Evolutionary conservation across 2,888 invertebrate species (phyloP).

Genomic region (Rotaria sp.): DNA sequence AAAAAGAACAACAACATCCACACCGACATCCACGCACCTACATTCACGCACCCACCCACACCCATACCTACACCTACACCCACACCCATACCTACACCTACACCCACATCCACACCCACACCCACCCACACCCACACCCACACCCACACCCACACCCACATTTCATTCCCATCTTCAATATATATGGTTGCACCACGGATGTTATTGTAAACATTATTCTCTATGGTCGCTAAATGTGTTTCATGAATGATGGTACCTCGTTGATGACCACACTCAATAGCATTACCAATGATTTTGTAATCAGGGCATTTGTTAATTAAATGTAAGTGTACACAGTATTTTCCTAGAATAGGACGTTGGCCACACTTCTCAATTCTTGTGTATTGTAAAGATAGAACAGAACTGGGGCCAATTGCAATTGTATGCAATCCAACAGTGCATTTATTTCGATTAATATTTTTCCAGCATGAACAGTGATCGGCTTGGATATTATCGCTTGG

Average conservation of each 20-base stretch:
- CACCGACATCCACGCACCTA: too few species aligned
- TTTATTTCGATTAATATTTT: background rate
- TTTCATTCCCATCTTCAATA: conserved; percentile 28
- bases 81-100: too few species aligned
- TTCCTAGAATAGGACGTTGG: conserved; percentile 25
- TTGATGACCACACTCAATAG: conserved; percentile 24
- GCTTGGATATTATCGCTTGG: background rate
- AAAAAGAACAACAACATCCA: too few species aligned
- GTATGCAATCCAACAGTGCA: conserved; percentile 21
- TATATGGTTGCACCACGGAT: conserved; percentile 22
- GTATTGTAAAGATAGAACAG: conserved; percentile 20
- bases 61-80: too few species aligned
- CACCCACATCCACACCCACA: too few species aligned
- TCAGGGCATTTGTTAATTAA: background rate
- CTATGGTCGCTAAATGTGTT: conserved; percentile 13
- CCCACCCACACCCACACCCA: too few species aligned
- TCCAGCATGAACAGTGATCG: conserved; percentile 1
- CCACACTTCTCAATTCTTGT: conserved; percentile 20
- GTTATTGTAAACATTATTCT: conserved; percentile 29
- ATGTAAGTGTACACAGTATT: conserved; percentile 22
- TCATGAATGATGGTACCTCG: background rate
- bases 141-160: too few species aligned
- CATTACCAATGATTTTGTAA: conserved; percentile 24
- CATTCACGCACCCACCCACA: too few species aligned
- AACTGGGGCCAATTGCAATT: background rate